Evolutionary conservation across 2,888 invertebrate genomes (phyloP).

Genomic region (Saturnia japonica): DNA sequence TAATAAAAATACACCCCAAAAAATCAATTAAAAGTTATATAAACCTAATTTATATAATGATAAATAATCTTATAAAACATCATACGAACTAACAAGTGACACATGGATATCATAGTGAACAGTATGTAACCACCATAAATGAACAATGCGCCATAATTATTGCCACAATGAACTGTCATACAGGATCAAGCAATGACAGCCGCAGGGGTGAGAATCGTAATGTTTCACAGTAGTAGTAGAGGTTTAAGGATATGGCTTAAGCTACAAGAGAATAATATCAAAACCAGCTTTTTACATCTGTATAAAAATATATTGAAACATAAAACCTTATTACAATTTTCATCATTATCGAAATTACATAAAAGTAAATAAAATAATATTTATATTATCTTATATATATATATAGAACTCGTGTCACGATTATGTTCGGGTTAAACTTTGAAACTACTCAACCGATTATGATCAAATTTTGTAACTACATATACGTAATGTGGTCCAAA

Average conservation of each 20-base stretch:
- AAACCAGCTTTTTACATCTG: background rate
- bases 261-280: background rate
- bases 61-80: slow-evolving; percentile 24
- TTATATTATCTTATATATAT: no score
- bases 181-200: slow-evolving; percentile 60
- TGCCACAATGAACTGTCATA: slow-evolving; percentile 71
- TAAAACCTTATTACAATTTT: background rate
- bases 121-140: slow-evolving; percentile 57
- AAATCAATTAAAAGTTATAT: background rate
- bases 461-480: no score
- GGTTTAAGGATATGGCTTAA: background rate
- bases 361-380: no score
- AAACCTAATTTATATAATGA: slow-evolving; percentile 25
- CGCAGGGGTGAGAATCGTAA: slow-evolving; percentile 54
- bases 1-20: background rate
- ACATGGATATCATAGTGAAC: slow-evolving; percentile 36
- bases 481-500: no score
- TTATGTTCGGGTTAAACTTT: no score
- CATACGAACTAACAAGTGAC: slow-evolving; percentile 40
- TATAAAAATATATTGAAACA: background rate
- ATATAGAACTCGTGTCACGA: no score
- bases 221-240: slow-evolving; percentile 42
- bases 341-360: no score
- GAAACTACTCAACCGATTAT: no score
- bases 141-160: slow-evolving; percentile 76